Conservation (phyloP, 2,113 vertebrate species). For the Oryzias curvinotus region DNA sequence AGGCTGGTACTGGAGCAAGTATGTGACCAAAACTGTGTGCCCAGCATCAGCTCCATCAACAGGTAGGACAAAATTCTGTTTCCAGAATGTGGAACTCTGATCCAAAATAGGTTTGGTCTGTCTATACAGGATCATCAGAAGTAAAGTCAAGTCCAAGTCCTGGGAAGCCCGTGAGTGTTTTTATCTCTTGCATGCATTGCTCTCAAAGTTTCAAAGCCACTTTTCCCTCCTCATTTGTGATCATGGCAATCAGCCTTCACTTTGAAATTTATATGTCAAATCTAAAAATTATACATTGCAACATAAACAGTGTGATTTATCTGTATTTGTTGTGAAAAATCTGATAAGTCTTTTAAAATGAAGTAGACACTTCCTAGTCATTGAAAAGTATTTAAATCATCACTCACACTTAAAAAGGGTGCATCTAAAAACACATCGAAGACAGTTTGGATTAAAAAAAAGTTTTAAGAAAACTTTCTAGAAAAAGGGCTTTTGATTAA, state of each 20-base stretch:
- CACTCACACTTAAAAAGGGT: too few species aligned
- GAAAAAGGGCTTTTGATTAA: too few species aligned
- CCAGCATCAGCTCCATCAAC: constrained; percentile 86
- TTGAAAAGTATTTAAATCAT: too few species aligned
- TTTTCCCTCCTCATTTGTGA: constrained; percentile 27
- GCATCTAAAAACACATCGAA: too few species aligned
- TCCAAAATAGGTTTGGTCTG: background rate
- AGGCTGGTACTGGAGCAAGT: constrained; percentile 78
- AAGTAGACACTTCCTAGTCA: too few species aligned
- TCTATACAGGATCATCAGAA: constrained; percentile 79
- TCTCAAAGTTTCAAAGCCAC: constrained; percentile 15
- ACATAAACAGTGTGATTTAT: too few species aligned
- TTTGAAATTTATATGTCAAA: constrained; percentile 72
- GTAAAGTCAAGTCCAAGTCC: constrained; percentile 74
- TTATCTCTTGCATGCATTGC: background rate
- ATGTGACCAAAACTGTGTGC: constrained; percentile 78
- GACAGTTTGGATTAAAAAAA: too few species aligned
- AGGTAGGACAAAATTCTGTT: constrained; percentile 43
- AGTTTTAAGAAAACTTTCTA: too few species aligned
- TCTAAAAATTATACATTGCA: constrained; percentile 39
- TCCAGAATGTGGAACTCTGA: constrained; percentile 43
- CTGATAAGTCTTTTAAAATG: too few species aligned
- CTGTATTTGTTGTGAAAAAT: too few species aligned
- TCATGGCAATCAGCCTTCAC: constrained; percentile 12
- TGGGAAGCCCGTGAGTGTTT: constrained; percentile 60